Conservation (phyloP, 2,888 invertebrate genomes). For the Hyppa rectilinea region DNA sequence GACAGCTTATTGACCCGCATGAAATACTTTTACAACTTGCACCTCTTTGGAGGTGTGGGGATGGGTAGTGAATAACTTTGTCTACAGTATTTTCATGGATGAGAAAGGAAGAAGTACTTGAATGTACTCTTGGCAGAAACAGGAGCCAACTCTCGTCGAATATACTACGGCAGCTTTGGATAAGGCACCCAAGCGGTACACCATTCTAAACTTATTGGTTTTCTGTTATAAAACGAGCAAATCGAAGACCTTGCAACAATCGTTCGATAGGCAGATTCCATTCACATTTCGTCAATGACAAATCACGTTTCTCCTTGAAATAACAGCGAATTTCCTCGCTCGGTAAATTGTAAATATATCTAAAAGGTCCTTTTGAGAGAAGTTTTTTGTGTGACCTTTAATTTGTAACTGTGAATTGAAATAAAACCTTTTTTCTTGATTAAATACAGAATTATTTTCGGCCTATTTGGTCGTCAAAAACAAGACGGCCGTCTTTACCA, state of each 20-base stretch:
- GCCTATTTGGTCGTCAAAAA: not conserved
- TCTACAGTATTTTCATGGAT: conserved; percentile 38
- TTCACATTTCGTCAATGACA: conserved; percentile 63
- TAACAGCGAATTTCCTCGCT: conserved; percentile 51
- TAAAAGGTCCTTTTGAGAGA: conserved; percentile 41
- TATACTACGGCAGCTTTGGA: conserved; percentile 25
- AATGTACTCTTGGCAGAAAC: conserved; percentile 13
- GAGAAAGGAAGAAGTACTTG: no score
- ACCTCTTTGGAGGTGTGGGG: conserved; percentile 4
- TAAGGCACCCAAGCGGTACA: conserved; percentile 9
- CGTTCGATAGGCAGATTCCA: conserved; percentile 49
- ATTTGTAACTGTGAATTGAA: conserved; percentile 8
- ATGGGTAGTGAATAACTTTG: no score
- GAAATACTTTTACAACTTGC: conserved; percentile 26
- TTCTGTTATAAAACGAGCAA: conserved; percentile 33
- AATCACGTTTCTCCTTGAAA: conserved; percentile 60
- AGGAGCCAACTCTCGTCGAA: conserved; percentile 37
- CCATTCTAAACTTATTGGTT: not conserved
- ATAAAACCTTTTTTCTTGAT: conserved; percentile 20
- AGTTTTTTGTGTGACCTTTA: conserved; percentile 28
- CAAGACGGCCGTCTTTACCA: not conserved
- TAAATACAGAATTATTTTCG: conserved; percentile 23
- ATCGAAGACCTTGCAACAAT: conserved; percentile 54
- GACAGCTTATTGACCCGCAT: not conserved
- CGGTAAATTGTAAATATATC: conserved; percentile 37